phyloP scores from a whole-genome alignment of 2,888 invertebrate genomes.

The Ophion costatus region DNA sequence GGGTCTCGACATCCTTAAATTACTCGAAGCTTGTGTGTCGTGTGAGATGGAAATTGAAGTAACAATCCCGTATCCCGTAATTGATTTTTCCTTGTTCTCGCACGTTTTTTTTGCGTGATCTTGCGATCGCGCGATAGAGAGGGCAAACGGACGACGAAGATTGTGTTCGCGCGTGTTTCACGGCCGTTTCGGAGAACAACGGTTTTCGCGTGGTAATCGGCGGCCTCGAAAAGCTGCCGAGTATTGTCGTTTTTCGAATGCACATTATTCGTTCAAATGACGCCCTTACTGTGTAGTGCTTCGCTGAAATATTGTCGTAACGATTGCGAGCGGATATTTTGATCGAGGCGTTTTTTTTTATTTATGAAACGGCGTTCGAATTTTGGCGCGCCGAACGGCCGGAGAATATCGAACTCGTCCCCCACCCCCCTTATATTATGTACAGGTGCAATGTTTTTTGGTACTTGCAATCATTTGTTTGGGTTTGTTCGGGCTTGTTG shows the following conservation, averaged over 20 bases:
- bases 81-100: conserved; percentile 18
- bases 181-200: conserved; percentile 17
- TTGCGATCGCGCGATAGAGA: conserved; percentile 3
- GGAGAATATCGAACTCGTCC: too few relatives aligned
- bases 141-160: not conserved
- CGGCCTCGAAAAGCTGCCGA: not conserved
- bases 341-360: not conserved
- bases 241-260: not conserved
- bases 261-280: not conserved
- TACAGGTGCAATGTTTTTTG: too few relatives aligned
- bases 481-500: too few relatives aligned
- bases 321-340: not conserved
- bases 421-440: too few relatives aligned
- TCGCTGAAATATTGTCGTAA: not conserved
- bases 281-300: not conserved
- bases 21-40: conserved; percentile 44
- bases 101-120: conserved; percentile 15
- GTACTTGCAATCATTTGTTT: too few relatives aligned
- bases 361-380: too few relatives aligned
- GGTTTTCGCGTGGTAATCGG: not conserved
- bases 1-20: too few relatives aligned
- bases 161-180: not conserved
- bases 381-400: too few relatives aligned
- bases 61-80: conserved; percentile 21
- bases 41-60: conserved; percentile 9